Percentiles rank a stretch among this genome's conserved stretches.
Conservation (phyloP, 23 tunicate genomes). For the Trididemnum clinides region DNA sequence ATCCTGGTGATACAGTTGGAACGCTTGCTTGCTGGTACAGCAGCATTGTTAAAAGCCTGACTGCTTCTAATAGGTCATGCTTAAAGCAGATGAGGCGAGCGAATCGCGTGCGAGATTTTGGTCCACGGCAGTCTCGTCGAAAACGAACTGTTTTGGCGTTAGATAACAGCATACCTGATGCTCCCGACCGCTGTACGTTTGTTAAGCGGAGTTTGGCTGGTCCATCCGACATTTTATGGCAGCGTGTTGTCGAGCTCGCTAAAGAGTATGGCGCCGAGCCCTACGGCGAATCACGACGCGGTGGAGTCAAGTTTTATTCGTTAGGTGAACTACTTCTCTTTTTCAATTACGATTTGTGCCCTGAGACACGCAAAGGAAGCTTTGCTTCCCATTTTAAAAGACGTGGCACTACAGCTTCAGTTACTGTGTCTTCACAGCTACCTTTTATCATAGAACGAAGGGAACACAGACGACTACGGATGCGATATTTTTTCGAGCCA, state of each 20-base stretch:
- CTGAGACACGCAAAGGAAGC: too few species aligned
- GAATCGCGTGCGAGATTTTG: too few species aligned
- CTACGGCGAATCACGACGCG: not conserved
- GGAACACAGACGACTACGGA: too few species aligned
- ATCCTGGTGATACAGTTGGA: too few species aligned
- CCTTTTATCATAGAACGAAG: not conserved
- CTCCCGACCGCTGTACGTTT: conserved; percentile 20
- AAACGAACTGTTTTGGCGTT: too few species aligned
- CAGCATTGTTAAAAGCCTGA: too few species aligned
- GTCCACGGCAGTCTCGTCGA: too few species aligned
- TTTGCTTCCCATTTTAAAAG: not conserved
- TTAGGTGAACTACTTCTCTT: conserved; percentile 5
- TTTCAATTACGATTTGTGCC: conserved; percentile 7
- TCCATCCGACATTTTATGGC: conserved; percentile 30
- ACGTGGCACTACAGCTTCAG: not conserved
- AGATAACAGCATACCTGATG: not conserved
- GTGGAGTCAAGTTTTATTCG: conserved; percentile 29
- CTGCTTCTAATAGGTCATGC: too few species aligned
- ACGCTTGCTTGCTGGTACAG: too few species aligned
- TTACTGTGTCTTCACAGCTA: not conserved
- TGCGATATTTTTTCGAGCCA: too few species aligned
- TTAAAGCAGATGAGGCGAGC: too few species aligned
- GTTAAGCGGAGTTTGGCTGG: not conserved
- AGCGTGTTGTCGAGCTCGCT: not conserved
- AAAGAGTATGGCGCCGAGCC: conserved; percentile 37